Evolutionary conservation across 2,888 invertebrate genomes (phyloP).

Genomic region (Eutolmus rufibarbis): DNA sequence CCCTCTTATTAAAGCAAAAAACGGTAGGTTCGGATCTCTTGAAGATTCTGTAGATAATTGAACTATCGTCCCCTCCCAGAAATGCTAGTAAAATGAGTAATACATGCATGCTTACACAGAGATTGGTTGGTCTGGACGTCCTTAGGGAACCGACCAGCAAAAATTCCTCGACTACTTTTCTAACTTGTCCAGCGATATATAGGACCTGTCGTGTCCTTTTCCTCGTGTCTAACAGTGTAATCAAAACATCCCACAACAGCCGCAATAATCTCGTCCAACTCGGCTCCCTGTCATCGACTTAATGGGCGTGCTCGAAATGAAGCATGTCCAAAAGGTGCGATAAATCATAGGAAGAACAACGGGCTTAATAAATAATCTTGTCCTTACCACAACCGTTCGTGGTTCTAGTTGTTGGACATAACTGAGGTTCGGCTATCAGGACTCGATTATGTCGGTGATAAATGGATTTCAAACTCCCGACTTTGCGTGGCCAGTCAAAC

Average conservation of each 20-base stretch:
- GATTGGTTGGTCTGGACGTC: not conserved
- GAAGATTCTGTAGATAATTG: not conserved
- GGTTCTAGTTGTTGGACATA: slow-evolving; percentile 26
- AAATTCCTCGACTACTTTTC: not conserved
- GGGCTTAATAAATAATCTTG: slow-evolving; percentile 40
- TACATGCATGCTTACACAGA: not conserved
- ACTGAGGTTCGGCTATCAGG: slow-evolving; percentile 39
- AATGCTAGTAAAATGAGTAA: not conserved
- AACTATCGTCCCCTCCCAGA: not conserved
- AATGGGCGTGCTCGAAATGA: slow-evolving; percentile 33
- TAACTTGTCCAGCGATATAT: not conserved
- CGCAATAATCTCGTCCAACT: slow-evolving; percentile 38
- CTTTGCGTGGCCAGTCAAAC: slow-evolving; percentile 19
- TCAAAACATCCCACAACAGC: slow-evolving; percentile 41
- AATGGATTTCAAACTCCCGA: slow-evolving; percentile 36
- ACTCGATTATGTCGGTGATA: slow-evolving; percentile 40
- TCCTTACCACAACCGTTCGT: slow-evolving; percentile 34
- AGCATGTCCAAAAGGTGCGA: slow-evolving; percentile 41
- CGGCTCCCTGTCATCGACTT: slow-evolving; percentile 22
- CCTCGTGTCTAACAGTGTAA: slow-evolving; percentile 22
- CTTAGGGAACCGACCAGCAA: not conserved
- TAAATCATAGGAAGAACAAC: slow-evolving; percentile 40
- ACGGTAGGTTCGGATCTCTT: not conserved
- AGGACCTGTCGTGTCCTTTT: not conserved
- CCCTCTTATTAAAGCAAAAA: not conserved